These are phyloP conservation scores for Rachycentron canadum DNA, from an alignment of 2,797 vertebrate species.

Conservation along the genomic window DNA sequence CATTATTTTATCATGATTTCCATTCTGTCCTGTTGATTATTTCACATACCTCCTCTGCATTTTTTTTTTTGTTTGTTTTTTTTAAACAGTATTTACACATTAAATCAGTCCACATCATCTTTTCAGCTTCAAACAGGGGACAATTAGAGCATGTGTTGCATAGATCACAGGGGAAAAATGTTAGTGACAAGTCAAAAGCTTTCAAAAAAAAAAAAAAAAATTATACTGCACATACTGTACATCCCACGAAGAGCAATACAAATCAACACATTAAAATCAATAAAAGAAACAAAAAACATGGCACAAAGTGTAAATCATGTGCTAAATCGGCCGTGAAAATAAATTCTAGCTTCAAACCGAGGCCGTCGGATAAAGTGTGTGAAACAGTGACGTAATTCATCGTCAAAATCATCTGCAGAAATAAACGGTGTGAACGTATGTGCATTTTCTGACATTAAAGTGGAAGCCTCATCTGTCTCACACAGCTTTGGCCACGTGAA, in stretches of 20 bases:
- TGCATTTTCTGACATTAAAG: background rate
- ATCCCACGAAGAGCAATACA: conserved; percentile 26
- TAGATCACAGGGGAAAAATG: conserved; percentile 82
- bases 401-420: background rate
- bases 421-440: background rate
- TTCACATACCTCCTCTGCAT: conserved; percentile 62
- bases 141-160: conserved; percentile 83
- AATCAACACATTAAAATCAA: conserved; percentile 18
- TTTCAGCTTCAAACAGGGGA: conserved; percentile 61
- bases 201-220: conserved; percentile 29
- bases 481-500: background rate
- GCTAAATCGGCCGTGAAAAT: conserved; percentile 15
- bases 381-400: background rate
- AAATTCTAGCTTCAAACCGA: background rate
- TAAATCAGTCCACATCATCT: conserved; percentile 62
- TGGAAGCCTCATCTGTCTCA: background rate
- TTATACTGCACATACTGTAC: conserved; percentile 29
- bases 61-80: background rate
- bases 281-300: conserved; percentile 31
- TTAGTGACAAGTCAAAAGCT: conserved; percentile 19
- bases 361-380: background rate
- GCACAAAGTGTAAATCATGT: conserved; percentile 30
- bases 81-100: conserved; percentile 81
- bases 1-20: conserved; percentile 73
- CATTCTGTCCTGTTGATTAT: conserved; percentile 73